These are phyloP conservation scores for Plotosus lineatus DNA, from an alignment of 2,113 vertebrate genomes.

Conservation along the genomic window DNA sequence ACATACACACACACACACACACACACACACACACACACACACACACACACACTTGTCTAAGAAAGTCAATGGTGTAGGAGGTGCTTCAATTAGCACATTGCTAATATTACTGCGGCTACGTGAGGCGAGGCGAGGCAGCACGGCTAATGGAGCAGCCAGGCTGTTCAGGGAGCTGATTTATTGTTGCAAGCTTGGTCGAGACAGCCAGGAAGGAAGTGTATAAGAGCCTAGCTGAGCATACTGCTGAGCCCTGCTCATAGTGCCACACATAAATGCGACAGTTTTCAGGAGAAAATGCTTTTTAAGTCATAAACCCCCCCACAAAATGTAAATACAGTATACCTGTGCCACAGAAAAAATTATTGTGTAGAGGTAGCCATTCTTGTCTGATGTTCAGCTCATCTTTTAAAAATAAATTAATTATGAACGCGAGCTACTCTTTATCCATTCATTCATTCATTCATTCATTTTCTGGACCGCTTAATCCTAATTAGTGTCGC, in stretches of 20 bases:
- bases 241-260: slow-evolving; percentile 51
- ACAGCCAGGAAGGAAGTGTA: slow-evolving; percentile 45
- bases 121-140: not conserved
- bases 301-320: not conserved
- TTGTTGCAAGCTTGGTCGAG: slow-evolving; percentile 50
- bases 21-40: slow-evolving; percentile 12
- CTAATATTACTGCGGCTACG: slow-evolving; percentile 38
- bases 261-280: slow-evolving; percentile 15
- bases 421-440: not conserved
- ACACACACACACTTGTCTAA: not conserved
- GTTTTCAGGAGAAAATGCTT: slow-evolving; percentile 31
- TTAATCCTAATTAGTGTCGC: too few species aligned
- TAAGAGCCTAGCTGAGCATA: slow-evolving; percentile 44
- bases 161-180: slow-evolving; percentile 51
- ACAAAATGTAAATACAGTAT: not conserved
- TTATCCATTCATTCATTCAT: too few species aligned
- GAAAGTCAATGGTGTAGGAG: slow-evolving; percentile 25
- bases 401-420: not conserved
- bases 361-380: not conserved
- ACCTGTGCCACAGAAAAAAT: too few species aligned
- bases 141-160: slow-evolving; percentile 13
- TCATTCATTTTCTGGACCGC: too few species aligned
- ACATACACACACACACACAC: not conserved
- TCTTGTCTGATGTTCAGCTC: not conserved
- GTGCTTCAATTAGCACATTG: slow-evolving; percentile 43